Base-by-base conservation (phyloP, 37 sponge, comb jelly and placozoan genomes). In the Geodia barretti region DNA sequence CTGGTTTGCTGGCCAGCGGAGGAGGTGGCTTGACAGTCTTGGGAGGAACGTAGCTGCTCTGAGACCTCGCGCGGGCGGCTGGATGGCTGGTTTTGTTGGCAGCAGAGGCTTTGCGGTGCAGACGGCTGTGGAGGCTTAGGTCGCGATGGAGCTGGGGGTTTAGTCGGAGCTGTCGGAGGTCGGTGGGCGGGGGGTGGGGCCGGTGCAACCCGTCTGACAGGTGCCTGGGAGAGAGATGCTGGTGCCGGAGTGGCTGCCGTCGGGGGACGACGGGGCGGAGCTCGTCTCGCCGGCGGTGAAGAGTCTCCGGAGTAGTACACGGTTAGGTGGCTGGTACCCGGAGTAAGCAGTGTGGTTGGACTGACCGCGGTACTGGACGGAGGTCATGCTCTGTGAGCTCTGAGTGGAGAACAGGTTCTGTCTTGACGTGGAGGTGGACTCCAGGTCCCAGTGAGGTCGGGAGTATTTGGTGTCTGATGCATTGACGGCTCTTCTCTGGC, bases 151-250 rank as follows among this genome's bases (percentile, higher is more conserved):
- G 74, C 74, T 29, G 58, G 47, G 2, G 47, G 47, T 33, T 59
- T 41, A 65, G 33, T 26, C 3, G 79, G 33, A 67, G 69, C 40
- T 25, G 43, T 67, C 8, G 79, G 68, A n/a, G 75, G 75, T 25
- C 29, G 41, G 31, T 21, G 1, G 41, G 61, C 32, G 8, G 62
- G 75, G 14, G 62, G 5, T 31, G 75, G 75, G 31, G 60, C 33
- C 3, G 26, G 32, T 4, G 75, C 54, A 60, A 14, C 14, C 14
- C 54, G 54, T 47, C 54, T 47, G 7, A 14, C 11, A 17, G 54
- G 54, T 17, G 54, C 11, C 54, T 47, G 54, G 14, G 54, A 47
- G 11, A 17, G 54, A 14, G 54, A 14, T 47, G 14, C 54, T 47
- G 54, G 11, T 17, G 54, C 14, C 14, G 7, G 54, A 14, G 7